These are phyloP conservation scores for Taxidea taxus DNA, from an alignment of 2,113 vertebrate genomes.

Conservation along the genomic window DNA sequence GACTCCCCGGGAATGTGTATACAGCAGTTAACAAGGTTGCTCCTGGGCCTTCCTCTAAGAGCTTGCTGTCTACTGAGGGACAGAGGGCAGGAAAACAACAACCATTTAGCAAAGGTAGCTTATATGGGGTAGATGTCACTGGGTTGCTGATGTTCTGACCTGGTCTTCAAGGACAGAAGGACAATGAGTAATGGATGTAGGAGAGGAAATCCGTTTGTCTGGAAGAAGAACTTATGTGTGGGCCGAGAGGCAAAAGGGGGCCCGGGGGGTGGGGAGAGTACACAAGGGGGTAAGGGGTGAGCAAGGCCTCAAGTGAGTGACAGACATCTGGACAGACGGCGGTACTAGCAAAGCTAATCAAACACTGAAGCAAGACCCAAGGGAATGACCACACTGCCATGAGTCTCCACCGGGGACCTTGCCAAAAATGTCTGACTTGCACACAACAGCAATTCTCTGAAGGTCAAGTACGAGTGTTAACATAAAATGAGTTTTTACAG, in stretches of 20 bases:
- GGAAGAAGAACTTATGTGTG: neutral
- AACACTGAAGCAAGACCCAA: neutral
- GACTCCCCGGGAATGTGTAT: neutral
- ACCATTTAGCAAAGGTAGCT: too few species aligned
- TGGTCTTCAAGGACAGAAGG: neutral
- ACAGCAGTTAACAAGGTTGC: neutral
- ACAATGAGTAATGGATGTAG: neutral
- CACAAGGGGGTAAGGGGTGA: too few species aligned
- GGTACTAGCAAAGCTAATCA: neutral
- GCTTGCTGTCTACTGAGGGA: neutral
- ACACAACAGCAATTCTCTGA: neutral
- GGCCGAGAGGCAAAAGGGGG: neutral
- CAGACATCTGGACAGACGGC: neutral
- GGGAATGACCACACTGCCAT: too few species aligned
- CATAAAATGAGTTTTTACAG: neutral
- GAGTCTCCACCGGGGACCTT: neutral
- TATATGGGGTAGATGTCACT: neutral
- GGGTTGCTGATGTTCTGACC: neutral
- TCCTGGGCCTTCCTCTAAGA: neutral
- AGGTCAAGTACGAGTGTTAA: neutral
- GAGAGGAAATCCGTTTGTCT: neutral
- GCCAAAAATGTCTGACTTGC: neutral
- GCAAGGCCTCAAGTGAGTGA: neutral
- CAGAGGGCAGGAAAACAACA: too few species aligned
- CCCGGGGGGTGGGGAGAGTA: neutral